Evolutionary conservation across 1,140 invertebrate species (phyloP).

Genomic region (Probaryconus sp.): DNA sequence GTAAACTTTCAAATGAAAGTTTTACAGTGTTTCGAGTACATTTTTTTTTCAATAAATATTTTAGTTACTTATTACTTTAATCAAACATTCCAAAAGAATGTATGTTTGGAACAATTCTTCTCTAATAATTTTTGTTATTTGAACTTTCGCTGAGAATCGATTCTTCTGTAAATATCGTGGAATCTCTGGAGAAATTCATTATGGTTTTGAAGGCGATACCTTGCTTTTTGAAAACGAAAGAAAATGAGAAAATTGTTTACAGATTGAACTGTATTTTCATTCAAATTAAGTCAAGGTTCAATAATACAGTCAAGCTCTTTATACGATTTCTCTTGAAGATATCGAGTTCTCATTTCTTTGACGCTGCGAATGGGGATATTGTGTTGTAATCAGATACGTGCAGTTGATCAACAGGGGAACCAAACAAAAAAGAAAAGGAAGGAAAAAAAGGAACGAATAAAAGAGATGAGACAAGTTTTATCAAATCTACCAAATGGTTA

Average conservation of each 20-base stretch:
- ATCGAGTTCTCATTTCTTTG: constrained; percentile 56
- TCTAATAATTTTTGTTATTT: too few relatives aligned
- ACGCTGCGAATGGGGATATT: constrained; percentile 35
- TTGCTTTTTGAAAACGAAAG: too few relatives aligned
- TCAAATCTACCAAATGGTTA: constrained; percentile 24
- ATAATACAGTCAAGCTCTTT: constrained; percentile 45
- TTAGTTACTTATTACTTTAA: too few relatives aligned
- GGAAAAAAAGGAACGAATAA: constrained; percentile 6
- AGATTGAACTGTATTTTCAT: constrained; percentile 28
- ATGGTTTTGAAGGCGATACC: too few relatives aligned
- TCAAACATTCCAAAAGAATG: too few relatives aligned
- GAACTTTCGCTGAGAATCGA: too few relatives aligned
- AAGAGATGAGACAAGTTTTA: constrained; percentile 25
- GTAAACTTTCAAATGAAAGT: too few relatives aligned
- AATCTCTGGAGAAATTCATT: too few relatives aligned
- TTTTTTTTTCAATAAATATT: too few relatives aligned
- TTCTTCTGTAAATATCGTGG: too few relatives aligned
- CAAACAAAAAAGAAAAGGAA: constrained; percentile 14
- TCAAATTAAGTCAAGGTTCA: constrained; percentile 21
- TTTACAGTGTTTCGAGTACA: too few relatives aligned
- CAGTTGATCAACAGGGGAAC: constrained; percentile 30
- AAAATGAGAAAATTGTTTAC: constrained; percentile 30
- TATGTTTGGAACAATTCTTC: too few relatives aligned
- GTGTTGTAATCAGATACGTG: constrained; percentile 55
- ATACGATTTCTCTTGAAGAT: constrained; percentile 45